Evolutionary conservation across 1,140 invertebrate species (phyloP).

Genomic region (Zaprionus africanus): DNA sequence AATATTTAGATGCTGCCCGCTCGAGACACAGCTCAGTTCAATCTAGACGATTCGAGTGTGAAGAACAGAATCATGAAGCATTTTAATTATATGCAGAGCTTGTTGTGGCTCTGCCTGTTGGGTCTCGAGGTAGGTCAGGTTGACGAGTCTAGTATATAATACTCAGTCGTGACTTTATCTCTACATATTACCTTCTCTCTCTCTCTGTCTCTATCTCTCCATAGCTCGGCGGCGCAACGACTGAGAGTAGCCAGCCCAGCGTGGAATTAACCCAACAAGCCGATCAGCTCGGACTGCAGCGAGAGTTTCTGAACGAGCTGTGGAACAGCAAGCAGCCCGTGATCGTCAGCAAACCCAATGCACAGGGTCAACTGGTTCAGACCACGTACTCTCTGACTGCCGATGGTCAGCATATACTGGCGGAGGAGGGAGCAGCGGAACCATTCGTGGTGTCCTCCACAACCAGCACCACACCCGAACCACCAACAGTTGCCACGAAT

Average conservation of each 20-base stretch:
- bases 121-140: constrained; percentile 56
- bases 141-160: not conserved
- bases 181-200: not conserved
- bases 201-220: not conserved
- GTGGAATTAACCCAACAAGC: constrained; percentile 38
- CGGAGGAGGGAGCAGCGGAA: not conserved
- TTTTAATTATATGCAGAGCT: constrained; percentile 29
- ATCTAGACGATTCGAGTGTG: constrained; percentile 17
- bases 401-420: constrained; percentile 18
- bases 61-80: constrained; percentile 47
- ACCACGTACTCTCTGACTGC: constrained; percentile 48
- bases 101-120: constrained; percentile 44
- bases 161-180: no score
- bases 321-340: constrained; percentile 55
- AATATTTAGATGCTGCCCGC: constrained; percentile 10
- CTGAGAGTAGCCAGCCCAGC: constrained; percentile 19
- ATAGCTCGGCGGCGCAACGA: constrained; percentile 24
- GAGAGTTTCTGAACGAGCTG: constrained; percentile 39
- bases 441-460: constrained; percentile 2
- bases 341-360: constrained; percentile 34
- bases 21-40: constrained; percentile 40
- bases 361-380: constrained; percentile 15
- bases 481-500: constrained; percentile 9
- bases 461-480: not conserved
- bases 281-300: constrained; percentile 38